Evolutionary conservation across 2,888 invertebrate genomes (phyloP).

Genomic region (Dryococelus australis): DNA sequence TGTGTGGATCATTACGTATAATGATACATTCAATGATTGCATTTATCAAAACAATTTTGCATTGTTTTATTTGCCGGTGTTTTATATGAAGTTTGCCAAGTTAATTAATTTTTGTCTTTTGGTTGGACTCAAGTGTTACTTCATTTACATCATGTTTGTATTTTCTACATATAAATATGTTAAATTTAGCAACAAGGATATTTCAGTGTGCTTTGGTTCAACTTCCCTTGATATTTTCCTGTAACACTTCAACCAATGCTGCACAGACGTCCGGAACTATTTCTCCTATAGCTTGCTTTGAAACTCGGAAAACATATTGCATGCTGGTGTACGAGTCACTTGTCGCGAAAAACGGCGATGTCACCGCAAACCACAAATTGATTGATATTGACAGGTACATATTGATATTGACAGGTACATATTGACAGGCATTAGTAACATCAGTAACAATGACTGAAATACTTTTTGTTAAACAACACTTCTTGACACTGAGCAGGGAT

Average conservation of each 20-base stretch:
- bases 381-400: background rate
- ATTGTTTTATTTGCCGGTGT: too few relatives aligned
- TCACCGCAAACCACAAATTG: background rate
- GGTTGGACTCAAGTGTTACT: background rate
- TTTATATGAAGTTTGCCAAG: too few relatives aligned
- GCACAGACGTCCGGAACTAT: slow-evolving; percentile 12
- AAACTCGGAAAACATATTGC: background rate
- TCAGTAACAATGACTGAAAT: background rate
- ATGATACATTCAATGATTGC: background rate
- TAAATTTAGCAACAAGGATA: background rate
- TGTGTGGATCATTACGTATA: background rate
- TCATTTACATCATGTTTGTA: background rate
- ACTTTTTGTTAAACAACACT: background rate
- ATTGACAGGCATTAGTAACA: background rate
- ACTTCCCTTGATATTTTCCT: slow-evolving; percentile 25
- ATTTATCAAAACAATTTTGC: too few relatives aligned
- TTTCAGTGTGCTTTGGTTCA: background rate
- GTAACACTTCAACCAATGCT: slow-evolving; percentile 13
- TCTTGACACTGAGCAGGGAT: background rate
- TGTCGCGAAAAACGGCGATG: background rate
- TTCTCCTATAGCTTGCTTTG: background rate
- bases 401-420: too few relatives aligned
- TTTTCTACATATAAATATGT: background rate
- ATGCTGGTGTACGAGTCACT: background rate
- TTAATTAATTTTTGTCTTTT: too few relatives aligned